phyloP scores from a whole-genome alignment of 2,797 vertebrate genomes.

The Notamacropus eugenii region DNA sequence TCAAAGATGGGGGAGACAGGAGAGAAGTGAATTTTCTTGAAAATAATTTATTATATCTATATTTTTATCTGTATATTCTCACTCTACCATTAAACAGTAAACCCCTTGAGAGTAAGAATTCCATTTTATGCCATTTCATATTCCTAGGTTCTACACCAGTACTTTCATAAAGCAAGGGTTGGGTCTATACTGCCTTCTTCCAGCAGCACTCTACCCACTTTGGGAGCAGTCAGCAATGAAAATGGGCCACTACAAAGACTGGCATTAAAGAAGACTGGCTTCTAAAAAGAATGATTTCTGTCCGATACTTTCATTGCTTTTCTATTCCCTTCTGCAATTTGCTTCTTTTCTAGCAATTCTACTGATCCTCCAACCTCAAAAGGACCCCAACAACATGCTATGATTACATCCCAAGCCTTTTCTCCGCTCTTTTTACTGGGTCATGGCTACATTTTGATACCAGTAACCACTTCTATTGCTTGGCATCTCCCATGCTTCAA shows the following conservation, averaged over 20 bases:
- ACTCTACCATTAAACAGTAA: not conserved
- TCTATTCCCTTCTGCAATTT: slow-evolving; percentile 2
- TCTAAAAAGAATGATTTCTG: slow-evolving; percentile 1
- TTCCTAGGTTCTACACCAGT: not conserved
- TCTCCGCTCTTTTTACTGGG: not conserved
- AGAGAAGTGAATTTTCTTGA: not conserved
- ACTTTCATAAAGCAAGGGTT: not conserved
- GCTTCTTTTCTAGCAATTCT: slow-evolving; percentile 15
- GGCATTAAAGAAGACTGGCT: slow-evolving; percentile 17
- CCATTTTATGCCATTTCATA: not conserved
- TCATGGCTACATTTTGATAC: not conserved
- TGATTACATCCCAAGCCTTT: not conserved
- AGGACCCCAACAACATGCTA: not conserved
- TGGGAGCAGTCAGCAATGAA: not conserved
- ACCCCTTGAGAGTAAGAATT: not conserved
- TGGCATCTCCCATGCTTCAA: not conserved
- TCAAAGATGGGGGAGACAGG: not conserved
- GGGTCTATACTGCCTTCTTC: not conserved
- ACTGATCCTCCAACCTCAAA: slow-evolving; percentile 33
- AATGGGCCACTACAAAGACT: not conserved
- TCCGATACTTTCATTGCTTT: not conserved
- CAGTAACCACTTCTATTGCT: not conserved
- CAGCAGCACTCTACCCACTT: not conserved
- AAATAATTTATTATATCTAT: not conserved
- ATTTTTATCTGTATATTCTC: not conserved